Evolutionary conservation across 1,140 invertebrate species (phyloP), one percentile per base, ranked within the genome.

Genomic region (Onthophagus taurus): DNA sequence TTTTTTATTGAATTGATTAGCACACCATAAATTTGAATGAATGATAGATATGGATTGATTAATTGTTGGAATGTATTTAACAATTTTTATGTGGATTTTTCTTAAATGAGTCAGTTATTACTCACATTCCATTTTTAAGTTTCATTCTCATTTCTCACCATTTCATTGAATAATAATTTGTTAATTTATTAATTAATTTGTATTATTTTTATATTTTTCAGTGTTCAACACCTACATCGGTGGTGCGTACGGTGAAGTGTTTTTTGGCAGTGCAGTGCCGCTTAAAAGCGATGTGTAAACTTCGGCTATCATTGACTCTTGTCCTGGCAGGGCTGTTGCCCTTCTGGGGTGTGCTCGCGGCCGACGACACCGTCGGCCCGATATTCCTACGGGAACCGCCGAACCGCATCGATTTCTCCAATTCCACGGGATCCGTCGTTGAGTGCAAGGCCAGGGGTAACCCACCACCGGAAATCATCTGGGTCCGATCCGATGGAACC

Each of bases 301-400:
- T 23, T 8, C 20, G 11, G 2, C 14, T 39, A 24, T 12, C 29
- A 29, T 39, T 39, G 37, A 39, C 37, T 39, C 13, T 41, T 41
- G 19, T 23, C 19, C 7, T 31, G 26, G 30, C 41, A 6, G 6
- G 6, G n/a, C n/a, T 14, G 24, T 17, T 44, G 36, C 14, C 18
- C 26, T 44, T 44, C 8, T 11, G 12, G 26, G 18, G 3, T 8
- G 29, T 43, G 14, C 14, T 31, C 26, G 45, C 41, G 7, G 71
- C 69, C 46, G 80, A 84, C 59, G 79, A 81, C 57, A 79, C 76
- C 19, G 77, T 79, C 60, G 91, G 90, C 58, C 91, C 89, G 6
- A 85, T 92, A 36, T 95, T 95, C 67, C 77, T 90, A 41, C 85
- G 83, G 54, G 91, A 93, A 73, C 91, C 90, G 14, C 85, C 85